Conservation (phyloP, 2,797 vertebrate species). For the Taenioides sp. region DNA sequence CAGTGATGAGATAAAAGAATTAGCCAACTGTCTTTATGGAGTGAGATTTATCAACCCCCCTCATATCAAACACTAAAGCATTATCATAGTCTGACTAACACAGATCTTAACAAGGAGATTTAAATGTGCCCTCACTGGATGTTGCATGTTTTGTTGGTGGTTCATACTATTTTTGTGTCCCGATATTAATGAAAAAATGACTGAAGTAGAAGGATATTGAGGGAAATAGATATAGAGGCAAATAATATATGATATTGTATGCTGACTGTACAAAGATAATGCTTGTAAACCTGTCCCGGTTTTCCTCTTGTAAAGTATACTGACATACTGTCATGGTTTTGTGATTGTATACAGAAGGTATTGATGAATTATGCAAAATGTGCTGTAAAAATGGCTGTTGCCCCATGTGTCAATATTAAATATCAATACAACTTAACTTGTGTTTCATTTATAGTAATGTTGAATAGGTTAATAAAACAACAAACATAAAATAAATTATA, state of each 20-base stretch:
- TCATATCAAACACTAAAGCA: conserved; percentile 62
- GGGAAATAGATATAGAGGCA: conserved; percentile 52
- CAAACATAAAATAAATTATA: too few species aligned
- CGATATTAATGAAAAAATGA: conserved; percentile 75
- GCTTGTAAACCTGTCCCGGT: conserved; percentile 92
- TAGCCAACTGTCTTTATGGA: conserved; percentile 47
- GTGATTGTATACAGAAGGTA: conserved; percentile 98
- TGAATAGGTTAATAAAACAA: too few species aligned
- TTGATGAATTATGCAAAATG: conserved; percentile 96
- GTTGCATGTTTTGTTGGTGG: conserved; percentile 96
- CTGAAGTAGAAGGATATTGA: conserved; percentile 51
- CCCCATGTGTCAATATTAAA: conserved; percentile 95
- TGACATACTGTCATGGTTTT: conserved; percentile 90
- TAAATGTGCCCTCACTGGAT: conserved; percentile 91
- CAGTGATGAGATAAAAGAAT: conserved; percentile 47
- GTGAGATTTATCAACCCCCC: conserved; percentile 50
- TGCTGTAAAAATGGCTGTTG: conserved; percentile 97
- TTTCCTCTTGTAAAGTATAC: conserved; percentile 93
- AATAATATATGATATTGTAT: conserved; percentile 79
- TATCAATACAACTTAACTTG: conserved; percentile 82
- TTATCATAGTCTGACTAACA: conserved; percentile 65
- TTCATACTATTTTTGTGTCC: conserved; percentile 87
- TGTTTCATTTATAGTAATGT: conserved; percentile 10
- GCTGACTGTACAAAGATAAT: conserved; percentile 88
- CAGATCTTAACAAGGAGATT: conserved; percentile 78